A percentile compares a stretch with the other conserved stretches of the same genome.
Conservation (phyloP, 2,888 invertebrate species). For the Tethea ocularis region DNA sequence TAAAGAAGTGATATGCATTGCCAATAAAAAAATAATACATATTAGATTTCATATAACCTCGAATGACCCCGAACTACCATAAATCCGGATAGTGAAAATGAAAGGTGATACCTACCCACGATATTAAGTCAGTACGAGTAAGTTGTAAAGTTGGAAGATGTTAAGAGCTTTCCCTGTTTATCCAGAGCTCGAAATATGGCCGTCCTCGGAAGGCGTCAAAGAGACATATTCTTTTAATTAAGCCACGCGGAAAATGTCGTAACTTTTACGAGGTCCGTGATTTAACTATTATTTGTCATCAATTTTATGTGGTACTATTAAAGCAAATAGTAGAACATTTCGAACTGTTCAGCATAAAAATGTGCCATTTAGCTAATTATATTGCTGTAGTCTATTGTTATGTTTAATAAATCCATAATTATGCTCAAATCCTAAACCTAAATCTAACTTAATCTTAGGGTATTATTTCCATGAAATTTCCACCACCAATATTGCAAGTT, state of each 20-base stretch:
- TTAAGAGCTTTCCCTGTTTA: conserved; percentile 28
- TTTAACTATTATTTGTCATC: conserved; percentile 84
- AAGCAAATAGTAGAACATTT: conserved; percentile 64
- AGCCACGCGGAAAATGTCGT: conserved; percentile 76
- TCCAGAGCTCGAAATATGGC: conserved; percentile 31
- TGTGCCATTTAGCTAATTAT: conserved; percentile 28
- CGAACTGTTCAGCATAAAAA: conserved; percentile 54
- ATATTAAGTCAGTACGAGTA: conserved; percentile 14
- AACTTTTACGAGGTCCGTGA: conserved; percentile 79
- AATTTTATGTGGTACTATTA: conserved; percentile 79
- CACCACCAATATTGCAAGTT: too few relatives aligned
- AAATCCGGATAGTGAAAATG: not conserved
- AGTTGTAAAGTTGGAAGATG: conserved; percentile 19
- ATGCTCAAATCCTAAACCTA: too few relatives aligned
- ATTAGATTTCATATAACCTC: not conserved
- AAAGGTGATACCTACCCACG: not conserved
- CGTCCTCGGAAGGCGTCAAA: conserved; percentile 53
- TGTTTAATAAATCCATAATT: too few relatives aligned
- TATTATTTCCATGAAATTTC: too few relatives aligned
- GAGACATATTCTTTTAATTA: conserved; percentile 81
- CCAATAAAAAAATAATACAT: too few relatives aligned
- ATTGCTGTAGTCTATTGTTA: too few relatives aligned
- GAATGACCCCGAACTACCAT: not conserved
- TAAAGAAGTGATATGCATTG: too few relatives aligned
- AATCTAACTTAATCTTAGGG: too few relatives aligned